These are phyloP conservation scores for Geopemphigus sp. DNA, from an alignment of 1,140 invertebrate species.

Conservation along the genomic window DNA sequence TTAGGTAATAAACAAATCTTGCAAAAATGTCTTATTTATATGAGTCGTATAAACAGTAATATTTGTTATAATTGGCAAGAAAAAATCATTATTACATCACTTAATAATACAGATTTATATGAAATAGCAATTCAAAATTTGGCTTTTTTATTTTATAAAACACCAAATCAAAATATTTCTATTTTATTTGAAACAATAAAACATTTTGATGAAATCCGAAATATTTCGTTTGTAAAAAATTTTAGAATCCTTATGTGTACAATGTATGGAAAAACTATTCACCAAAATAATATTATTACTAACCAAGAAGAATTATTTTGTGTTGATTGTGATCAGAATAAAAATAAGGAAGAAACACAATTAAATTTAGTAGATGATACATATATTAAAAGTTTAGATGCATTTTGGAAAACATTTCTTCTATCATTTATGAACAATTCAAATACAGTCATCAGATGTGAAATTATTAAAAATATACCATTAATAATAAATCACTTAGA, in stretches of 20 bases:
- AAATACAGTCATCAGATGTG: conserved; percentile 32
- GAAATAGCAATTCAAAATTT: conserved; percentile 22
- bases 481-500: conserved; percentile 36
- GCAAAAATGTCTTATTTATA: conserved; percentile 21
- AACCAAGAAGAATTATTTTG: conserved; percentile 32
- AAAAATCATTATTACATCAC: conserved; percentile 28
- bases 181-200: conserved; percentile 29
- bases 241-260: conserved; percentile 24
- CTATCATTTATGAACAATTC: conserved; percentile 32
- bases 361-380: background rate
- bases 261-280: conserved; percentile 38
- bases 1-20: conserved; percentile 13
- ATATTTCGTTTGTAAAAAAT: conserved; percentile 21
- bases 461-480: conserved; percentile 33
- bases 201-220: conserved; percentile 31
- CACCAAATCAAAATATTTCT: conserved; percentile 21
- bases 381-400: conserved; percentile 9
- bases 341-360: background rate
- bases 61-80: background rate
- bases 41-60: background rate
- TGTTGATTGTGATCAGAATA: conserved; percentile 25
- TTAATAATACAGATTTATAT: background rate
- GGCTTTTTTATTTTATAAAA: conserved; percentile 39
- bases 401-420: conserved; percentile 38
- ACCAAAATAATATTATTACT: background rate